Evolutionary conservation across 2,113 vertebrate genomes (phyloP).

Genomic region (Antigone vipio): DNA sequence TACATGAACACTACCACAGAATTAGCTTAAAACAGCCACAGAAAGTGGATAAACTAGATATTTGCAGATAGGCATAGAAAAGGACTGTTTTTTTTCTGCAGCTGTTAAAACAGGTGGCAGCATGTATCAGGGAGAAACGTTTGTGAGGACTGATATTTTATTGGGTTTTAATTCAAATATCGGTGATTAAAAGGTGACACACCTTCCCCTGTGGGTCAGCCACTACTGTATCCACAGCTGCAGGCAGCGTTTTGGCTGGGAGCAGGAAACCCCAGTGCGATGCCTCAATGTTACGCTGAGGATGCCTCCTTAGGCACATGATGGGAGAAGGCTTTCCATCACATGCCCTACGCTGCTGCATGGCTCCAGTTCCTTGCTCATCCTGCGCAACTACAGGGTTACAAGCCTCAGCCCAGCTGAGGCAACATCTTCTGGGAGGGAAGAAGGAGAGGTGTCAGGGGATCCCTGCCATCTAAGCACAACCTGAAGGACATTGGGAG

Average conservation of each 20-base stretch:
- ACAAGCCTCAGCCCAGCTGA: background rate
- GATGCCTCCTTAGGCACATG: background rate
- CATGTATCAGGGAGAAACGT: background rate
- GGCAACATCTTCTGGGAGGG: background rate
- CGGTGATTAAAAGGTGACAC: background rate
- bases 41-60: background rate
- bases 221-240: background rate
- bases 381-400: background rate
- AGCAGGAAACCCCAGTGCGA: background rate
- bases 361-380: background rate
- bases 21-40: background rate
- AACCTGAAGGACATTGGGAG: background rate
- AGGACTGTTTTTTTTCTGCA: background rate
- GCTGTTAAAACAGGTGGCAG: background rate
- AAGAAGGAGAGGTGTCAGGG: background rate
- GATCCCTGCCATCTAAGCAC: background rate
- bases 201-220: background rate
- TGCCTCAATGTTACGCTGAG: background rate
- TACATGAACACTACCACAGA: background rate
- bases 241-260: background rate
- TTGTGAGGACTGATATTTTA: background rate
- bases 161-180: background rate
- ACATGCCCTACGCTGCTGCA: rapidly evolving
- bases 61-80: background rate
- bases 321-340: background rate